These are phyloP conservation scores for Aplocera efformata DNA, from an alignment of 2,888 invertebrate genomes.

Conservation along the genomic window DNA sequence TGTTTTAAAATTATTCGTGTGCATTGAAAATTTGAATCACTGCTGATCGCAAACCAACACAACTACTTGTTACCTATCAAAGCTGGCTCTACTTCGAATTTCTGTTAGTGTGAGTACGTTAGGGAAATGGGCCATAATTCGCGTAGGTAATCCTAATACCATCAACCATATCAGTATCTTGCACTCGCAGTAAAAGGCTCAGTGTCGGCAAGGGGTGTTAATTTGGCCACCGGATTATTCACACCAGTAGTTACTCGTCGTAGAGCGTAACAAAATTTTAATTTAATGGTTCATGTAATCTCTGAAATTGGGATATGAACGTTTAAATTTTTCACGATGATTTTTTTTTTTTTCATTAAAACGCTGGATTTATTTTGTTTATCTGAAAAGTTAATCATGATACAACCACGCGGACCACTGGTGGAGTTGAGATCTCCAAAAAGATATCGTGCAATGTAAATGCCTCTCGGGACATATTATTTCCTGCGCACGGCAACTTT, in stretches of 20 bases:
- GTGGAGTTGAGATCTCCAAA: constrained; percentile 1
- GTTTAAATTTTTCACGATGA: not conserved
- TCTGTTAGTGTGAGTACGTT: too few relatives aligned
- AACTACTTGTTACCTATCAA: too few relatives aligned
- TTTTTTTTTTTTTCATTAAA: constrained; percentile 1
- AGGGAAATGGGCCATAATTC: constrained; percentile 23
- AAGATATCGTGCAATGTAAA: constrained; percentile 1
- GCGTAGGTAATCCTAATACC: constrained; percentile 29
- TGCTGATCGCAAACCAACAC: too few relatives aligned
- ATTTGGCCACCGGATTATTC: constrained; percentile 31
- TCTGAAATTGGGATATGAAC: not conserved
- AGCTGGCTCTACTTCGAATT: too few relatives aligned
- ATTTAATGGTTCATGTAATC: constrained; percentile 17
- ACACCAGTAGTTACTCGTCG: constrained; percentile 25
- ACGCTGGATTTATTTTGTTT: constrained; percentile 1
- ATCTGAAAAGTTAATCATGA: not conserved
- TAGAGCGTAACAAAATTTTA: constrained; percentile 23
- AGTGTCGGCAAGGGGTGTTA: constrained; percentile 26
- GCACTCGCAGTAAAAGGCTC: constrained; percentile 28
- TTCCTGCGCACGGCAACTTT: not conserved
- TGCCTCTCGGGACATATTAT: constrained; percentile 1
- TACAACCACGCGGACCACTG: not conserved
- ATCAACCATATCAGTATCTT: constrained; percentile 31
- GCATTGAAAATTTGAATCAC: too few relatives aligned
- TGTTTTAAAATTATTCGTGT: too few relatives aligned